Conservation (phyloP, 2,113 vertebrate genomes). For the Pomatorhinus ruficollis region DNA sequence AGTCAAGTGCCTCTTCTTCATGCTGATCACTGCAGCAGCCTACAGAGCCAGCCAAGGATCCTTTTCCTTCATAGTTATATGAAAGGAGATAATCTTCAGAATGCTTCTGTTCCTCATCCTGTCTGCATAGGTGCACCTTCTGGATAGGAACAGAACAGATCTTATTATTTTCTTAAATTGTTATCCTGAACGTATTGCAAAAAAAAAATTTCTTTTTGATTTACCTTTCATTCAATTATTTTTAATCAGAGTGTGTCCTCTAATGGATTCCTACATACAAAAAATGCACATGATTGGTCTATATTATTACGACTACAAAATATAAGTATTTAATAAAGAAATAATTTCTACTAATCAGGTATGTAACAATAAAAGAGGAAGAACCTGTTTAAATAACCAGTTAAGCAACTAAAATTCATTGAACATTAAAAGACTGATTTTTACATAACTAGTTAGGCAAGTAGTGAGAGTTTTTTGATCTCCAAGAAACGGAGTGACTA, state of each 20-base stretch:
- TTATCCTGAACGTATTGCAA: constrained; percentile 72
- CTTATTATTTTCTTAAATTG: constrained; percentile 73
- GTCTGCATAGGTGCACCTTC: constrained; percentile 81
- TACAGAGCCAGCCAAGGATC: constrained; percentile 85
- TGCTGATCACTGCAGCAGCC: constrained; percentile 87
- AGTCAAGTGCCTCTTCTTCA: constrained; percentile 82
- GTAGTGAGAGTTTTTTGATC: background rate
- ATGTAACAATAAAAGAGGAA: constrained; percentile 51
- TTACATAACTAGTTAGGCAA: constrained; percentile 4
- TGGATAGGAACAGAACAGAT: constrained; percentile 55
- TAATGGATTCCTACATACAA: constrained; percentile 82
- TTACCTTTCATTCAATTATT: constrained; percentile 85
- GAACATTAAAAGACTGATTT: background rate
- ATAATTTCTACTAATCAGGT: constrained; percentile 53
- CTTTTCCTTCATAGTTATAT: constrained; percentile 88
- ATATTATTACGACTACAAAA: constrained; percentile 73
- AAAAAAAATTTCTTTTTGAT: constrained; percentile 82
- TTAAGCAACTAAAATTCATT: constrained; percentile 9
- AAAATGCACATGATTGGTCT: constrained; percentile 85
- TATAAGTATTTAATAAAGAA: constrained; percentile 71
- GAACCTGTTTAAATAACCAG: constrained; percentile 36
- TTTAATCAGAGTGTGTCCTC: constrained; percentile 84
- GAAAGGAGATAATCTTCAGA: constrained; percentile 82
- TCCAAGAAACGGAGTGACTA: background rate
- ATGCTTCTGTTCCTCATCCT: constrained; percentile 80